Evolutionary conservation across 1,140 invertebrate species (phyloP), one percentile per base, ranked within the genome.

Genomic region (Melitaea cinxia): DNA sequence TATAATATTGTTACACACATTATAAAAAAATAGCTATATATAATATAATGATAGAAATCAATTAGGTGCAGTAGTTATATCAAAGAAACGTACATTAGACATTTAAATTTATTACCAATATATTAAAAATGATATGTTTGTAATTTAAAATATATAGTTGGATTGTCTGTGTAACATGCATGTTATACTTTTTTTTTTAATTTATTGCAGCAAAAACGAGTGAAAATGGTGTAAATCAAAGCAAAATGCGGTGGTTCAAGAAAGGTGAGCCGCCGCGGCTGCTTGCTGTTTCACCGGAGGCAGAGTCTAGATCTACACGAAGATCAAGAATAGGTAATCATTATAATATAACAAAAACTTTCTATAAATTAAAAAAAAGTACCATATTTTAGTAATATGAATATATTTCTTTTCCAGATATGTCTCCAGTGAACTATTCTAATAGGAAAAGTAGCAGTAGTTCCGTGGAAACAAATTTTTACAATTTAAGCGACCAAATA

Each of bases 201-300:
- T 57, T 78, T 77, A 65, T 85, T 85, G 12, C 74, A 88, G 83
- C 65, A 7, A 58, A 28, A 33, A 10, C 52, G 5, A 62, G 30
- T 80, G 73, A 76, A 77, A 56, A 86, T 73, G 65, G 61, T 65
- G 52, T 71, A 69, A 62, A 7, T 17, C 42, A 17, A 12, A 28
- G 21, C 47, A 76, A 70, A 74, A 95, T 95, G 94, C 94, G 94
- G 90, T 95, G 94, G 94, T 95, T 95, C 91, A 93, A 92, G 66
- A 94, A 93, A 82, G 92, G 92, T 73, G 94, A 94, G 85, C 92
- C 94, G 80, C 94, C 94, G 60, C 92, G 93, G 86, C 92, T 95
- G 67, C 89, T 95, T 58, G 94, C 94, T 85, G 91, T 95, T 24
- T 94, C 94, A 71, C 94, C 94, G 12, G 84, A 89, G 37, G 65